Evolutionary conservation across 2,113 vertebrate genomes (phyloP), one percentile per base, ranked within the genome.

Genomic region (Dromas ardeola): DNA sequence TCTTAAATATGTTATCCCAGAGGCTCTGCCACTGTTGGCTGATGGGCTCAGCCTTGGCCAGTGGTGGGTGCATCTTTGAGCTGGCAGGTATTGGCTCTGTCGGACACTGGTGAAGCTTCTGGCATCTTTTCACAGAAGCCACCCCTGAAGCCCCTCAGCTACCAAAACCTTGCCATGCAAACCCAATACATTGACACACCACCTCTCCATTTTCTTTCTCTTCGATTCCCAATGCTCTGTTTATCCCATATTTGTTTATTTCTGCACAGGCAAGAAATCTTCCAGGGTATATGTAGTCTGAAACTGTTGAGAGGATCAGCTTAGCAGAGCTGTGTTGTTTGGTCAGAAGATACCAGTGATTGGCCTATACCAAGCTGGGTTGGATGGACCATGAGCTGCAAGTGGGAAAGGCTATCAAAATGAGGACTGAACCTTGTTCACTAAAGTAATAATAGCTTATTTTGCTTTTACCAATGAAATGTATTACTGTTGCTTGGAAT

Each of bases 391-490:
- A 6, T 34, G 66, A 92, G 25, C 78, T 84, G 66, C 77, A 58
- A 61, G 59, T 50, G 55, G 42, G 32, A 95, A 74, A 25, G 27
- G 53, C 42, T 62, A 40, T 84, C n/a, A 19, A 56, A 80, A 80
- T 5, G 25, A 77, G 42, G 58, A 40, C 56, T 65, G 62, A 93
- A 56, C 62, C 34, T 87, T 85, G 66, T 87, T 95, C 5, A 1
- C 66, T 85, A 5, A 61, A 90, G 81, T 71, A 63, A 71, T 52
- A 73, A 65, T 38, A 78, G 45, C 42, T 93, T 80, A 56, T 92
- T 93, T 94, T 93, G 79, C 82, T 94, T 86, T 79, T 93, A 77
- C 63, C 85, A 67, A 17, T 90, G 67, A 76, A 56, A 73, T 82
- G n/a, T 86, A 13, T 92, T 91, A 58, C 76, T 90, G 42, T 56